Evolutionary conservation across 2,113 vertebrate species (phyloP).

Genomic region (Malurus elegans): DNA sequence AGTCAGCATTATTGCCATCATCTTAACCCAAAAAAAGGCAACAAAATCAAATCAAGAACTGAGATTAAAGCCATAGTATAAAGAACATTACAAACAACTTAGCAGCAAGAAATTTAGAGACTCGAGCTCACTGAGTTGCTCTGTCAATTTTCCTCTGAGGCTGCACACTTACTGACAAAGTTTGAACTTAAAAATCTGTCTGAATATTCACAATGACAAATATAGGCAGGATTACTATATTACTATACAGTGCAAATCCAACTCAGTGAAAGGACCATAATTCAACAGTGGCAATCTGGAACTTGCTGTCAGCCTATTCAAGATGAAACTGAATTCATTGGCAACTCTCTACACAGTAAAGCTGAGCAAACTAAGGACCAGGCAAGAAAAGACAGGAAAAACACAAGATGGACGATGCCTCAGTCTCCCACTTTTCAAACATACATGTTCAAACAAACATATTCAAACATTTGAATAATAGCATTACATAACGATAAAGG

Average conservation of each 20-base stretch:
- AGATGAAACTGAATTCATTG: neutral
- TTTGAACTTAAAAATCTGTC: neutral
- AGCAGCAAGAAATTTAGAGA: neutral
- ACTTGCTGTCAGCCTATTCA: neutral
- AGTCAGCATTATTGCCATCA: neutral
- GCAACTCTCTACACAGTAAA: neutral
- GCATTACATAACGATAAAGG: neutral
- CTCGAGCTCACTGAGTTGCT: neutral
- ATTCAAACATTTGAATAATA: too few species aligned
- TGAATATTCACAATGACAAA: neutral
- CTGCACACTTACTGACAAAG: neutral
- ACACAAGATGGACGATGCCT: neutral
- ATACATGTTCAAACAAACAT: too few species aligned
- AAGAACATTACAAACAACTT: neutral
- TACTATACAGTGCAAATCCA: neutral
- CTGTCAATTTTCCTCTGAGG: neutral
- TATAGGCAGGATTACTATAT: neutral
- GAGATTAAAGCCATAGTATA: neutral
- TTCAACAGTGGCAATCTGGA: accelerated
- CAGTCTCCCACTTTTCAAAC: neutral
- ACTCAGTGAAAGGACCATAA: neutral
- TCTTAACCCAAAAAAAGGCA: neutral
- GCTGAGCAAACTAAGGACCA: neutral
- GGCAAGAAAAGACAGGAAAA: neutral
- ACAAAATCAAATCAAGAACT: neutral